Conservation (phyloP, 2,888 invertebrate species). For the Nezara viridula region DNA sequence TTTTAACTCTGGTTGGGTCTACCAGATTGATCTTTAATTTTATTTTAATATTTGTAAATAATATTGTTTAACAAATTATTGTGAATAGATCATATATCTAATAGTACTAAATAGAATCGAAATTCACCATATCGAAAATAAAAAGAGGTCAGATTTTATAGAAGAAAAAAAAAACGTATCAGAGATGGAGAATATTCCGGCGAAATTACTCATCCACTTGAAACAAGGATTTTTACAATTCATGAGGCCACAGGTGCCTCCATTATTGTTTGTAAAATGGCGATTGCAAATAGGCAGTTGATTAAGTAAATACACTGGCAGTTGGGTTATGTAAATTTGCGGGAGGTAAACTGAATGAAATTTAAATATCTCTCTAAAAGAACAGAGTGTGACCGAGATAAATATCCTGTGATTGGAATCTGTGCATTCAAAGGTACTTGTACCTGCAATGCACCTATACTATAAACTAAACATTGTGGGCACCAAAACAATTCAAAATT, state of each 20-base stretch:
- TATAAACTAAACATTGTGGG: background rate
- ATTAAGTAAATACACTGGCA: conserved; percentile 54
- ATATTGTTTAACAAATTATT: too few relatives aligned
- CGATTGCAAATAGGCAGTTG: conserved; percentile 33
- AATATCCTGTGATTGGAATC: background rate
- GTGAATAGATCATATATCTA: too few relatives aligned
- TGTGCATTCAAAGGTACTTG: background rate
- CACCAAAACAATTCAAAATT: background rate
- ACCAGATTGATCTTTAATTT: too few relatives aligned
- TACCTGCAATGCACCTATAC: background rate
- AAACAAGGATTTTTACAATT: conserved; percentile 28
- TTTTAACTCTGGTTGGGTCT: too few relatives aligned
- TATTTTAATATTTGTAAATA: too few relatives aligned
- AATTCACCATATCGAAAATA: background rate
- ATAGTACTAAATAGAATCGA: too few relatives aligned
- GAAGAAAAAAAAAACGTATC: background rate
- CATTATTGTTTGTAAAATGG: conserved; percentile 28
- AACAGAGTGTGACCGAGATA: background rate
- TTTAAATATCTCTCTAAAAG: conserved; percentile 24
- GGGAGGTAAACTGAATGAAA: conserved; percentile 49
- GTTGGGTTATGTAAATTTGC: conserved; percentile 49
- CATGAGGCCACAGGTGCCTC: background rate
- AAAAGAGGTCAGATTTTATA: too few relatives aligned
- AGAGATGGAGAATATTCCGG: background rate
- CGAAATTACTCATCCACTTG: background rate